Percentiles rank a stretch among this genome's conserved stretches.
Evolutionary conservation across 1,140 invertebrate species (phyloP).

Genomic region (Frieseomelitta varia): DNA sequence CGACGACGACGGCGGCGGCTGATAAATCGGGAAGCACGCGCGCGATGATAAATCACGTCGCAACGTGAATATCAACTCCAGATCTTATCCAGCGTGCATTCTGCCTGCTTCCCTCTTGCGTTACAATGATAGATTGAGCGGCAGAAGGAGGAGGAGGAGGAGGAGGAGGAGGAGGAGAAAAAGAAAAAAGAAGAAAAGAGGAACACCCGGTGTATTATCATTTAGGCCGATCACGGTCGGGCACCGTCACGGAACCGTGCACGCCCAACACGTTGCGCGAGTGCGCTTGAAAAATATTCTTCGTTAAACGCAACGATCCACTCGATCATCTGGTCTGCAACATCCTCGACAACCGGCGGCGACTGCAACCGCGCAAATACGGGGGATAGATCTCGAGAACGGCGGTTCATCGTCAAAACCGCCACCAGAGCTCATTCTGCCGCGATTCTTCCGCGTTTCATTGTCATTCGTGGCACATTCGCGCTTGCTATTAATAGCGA

Average conservation of each 20-base stretch:
- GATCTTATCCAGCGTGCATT: constrained; percentile 57
- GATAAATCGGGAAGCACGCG: constrained; percentile 50
- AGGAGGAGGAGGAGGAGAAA: no score
- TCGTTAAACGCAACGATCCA: constrained; percentile 10
- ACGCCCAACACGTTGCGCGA: neutral
- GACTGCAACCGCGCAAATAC: no score
- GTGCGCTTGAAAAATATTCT: constrained; percentile 11
- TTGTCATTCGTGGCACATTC: neutral
- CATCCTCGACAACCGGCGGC: neutral
- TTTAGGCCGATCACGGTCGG: constrained; percentile 44
- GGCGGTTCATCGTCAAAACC: neutral
- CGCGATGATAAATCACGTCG: constrained; percentile 55
- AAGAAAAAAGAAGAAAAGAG: neutral
- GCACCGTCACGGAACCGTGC: constrained; percentile 41
- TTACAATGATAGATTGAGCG: constrained; percentile 51
- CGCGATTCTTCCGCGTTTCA: neutral
- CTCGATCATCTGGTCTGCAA: neutral
- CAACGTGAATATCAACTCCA: constrained; percentile 15
- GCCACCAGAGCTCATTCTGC: neutral
- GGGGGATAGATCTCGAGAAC: neutral
- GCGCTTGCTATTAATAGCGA: constrained; percentile 24
- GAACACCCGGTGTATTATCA: constrained; percentile 52
- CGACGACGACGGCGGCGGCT: constrained; percentile 11
- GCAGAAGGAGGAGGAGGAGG: no score
- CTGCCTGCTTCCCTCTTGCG: constrained; percentile 37